Base-by-base conservation (phyloP, 2,888 invertebrate species). In the Tachina fera region DNA sequence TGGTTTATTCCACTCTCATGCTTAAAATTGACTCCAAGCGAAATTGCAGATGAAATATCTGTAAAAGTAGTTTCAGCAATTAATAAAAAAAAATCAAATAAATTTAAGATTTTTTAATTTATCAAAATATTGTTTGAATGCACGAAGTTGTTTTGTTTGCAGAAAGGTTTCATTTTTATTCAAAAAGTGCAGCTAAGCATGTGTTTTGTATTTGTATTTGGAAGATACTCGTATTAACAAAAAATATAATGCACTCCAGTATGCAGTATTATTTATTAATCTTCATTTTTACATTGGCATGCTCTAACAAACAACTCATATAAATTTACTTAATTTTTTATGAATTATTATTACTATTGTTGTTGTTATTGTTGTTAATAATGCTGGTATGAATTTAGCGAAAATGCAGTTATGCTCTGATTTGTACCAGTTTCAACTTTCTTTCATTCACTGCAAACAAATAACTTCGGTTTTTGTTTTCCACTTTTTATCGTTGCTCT, bases 351-450 rank as follows among this genome's bases (percentile, higher is more conserved):
- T 75, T 81, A 45, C 31, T 31, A 31, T 31, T 31, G 31, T 31
- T 31, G 31, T 31, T 31, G 31, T 31, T 22, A 4, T 74, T 81
- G 31, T 75, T 75, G 60, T 75, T 74, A 43, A 43, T 72, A 65
- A 61, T 60, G 70, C 61, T 68, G 13, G 82, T 82, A 63, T 75
- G 84, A 75, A 61, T 71, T 89, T 88, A 89, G 90, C 90, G 89
- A 91, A 90, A 91, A 90, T 91, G 91, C 92, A 92, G 92, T 92
- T 92, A 92, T 92, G 92, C 92, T 92, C 92, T 92, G 91, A 92
- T 92, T 92, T 92, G 91, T 92, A 90, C 91, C 91, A 91, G 91
- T 92, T 92, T 92, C 89, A 91, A 92, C 92, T 92, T 92, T 92
- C 92, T 92, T 83, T 91, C 90, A 91, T 91, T 82, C 61, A 86